Base-by-base conservation (phyloP, 1,140 invertebrate genomes). In the Scylla paramamosain region DNA sequence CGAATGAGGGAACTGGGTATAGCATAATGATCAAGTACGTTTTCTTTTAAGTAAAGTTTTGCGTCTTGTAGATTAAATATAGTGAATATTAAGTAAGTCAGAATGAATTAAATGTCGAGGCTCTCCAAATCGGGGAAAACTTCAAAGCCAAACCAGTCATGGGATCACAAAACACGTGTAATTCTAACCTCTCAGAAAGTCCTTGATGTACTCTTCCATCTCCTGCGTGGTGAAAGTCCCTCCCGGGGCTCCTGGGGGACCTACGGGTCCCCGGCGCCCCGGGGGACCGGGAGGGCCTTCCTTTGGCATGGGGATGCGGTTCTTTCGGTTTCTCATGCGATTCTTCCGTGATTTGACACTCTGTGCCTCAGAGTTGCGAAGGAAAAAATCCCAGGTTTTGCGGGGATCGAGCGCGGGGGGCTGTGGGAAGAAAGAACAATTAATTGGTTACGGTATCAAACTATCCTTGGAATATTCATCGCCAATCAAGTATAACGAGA, bases 191-290 rank as follows among this genome's bases (percentile, higher is more conserved):
- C 90, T 92, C 4, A 95, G 52, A 29, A 89, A 95, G n/a, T 95
- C 94, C 83, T 87, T 93, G 83, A 95, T 92, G 25, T 95, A 95
- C 29, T 92, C 94, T 25, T 95, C 94, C 94, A 95, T 92, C 86
- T 95, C 94, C 0, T 46, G 67, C 3, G 94, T 95, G 48, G 82
- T 95, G 52, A 95, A 84, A 25, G 52, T 67, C 2, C 94, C 94
- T 0, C 94, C 94, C 6, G 94, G 46, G 10, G 91, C 83, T 29
- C 94, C 94, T n/a, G 90, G 46, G 8, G 94, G 94, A 20, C 93
- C 93, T 12, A 48, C 29, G 39, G 93, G 88, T 12, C 94, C 94
- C 32, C 94, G 77, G 0, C 89, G 94, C 4, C 94, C 94, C 16
- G 91, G 94, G 52, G 94, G 94, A 12, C 94, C 94, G n/a, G 48